Percentiles rank a stretch among this genome's conserved stretches.
phyloP scores from a whole-genome alignment of 2,888 invertebrate species.

The Aphidoletes aphidimyza region DNA sequence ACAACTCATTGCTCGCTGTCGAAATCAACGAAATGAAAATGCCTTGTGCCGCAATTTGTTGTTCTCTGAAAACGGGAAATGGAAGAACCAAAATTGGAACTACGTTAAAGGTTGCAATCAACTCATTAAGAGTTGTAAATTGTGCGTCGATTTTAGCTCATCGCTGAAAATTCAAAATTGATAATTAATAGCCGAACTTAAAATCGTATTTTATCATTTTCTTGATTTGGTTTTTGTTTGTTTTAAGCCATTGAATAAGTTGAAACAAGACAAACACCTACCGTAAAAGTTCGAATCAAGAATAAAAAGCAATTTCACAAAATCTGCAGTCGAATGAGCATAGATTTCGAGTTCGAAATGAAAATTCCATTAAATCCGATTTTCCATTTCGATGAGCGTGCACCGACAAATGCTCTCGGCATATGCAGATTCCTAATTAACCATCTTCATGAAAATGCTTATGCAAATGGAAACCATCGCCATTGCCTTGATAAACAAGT shows the following conservation, averaged over 20 bases:
- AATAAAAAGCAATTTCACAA: no score
- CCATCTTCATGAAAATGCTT: neutral
- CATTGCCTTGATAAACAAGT: neutral
- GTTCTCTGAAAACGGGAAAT: no score
- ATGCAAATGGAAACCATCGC: neutral
- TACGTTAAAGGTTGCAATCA: no score
- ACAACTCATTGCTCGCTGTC: no score
- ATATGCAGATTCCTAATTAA: neutral
- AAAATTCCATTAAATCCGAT: constrained; percentile 17
- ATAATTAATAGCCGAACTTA: constrained; percentile 25
- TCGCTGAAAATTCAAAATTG: constrained; percentile 13
- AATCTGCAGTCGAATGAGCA: no score
- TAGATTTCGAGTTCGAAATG: neutral
- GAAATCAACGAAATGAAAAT: no score
- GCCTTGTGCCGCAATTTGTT: no score
- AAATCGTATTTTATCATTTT: neutral
- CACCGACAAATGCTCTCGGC: neutral
- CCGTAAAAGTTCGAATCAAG: neutral
- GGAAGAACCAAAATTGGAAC: neutral
- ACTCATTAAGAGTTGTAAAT: neutral
- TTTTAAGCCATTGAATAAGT: no score
- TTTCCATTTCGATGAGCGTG: neutral
- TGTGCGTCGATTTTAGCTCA: neutral
- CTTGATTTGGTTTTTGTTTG: neutral
- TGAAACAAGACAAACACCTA: neutral